phyloP scores from a whole-genome alignment of 2,888 invertebrate genomes.

The Seira ritae region DNA sequence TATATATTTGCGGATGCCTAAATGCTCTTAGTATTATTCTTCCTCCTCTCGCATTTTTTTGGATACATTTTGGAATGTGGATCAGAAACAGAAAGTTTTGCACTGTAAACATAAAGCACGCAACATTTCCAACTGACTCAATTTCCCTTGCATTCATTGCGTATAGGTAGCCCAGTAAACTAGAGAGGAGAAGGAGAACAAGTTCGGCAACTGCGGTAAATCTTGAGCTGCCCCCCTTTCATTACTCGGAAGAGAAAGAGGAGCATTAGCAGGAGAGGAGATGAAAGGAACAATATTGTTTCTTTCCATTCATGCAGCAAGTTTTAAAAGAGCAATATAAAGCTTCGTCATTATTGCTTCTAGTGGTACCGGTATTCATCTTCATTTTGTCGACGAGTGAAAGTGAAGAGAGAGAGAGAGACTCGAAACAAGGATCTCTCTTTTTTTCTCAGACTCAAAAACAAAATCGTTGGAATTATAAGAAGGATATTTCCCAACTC shows the following conservation, averaged over 20 bases:
- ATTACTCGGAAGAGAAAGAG: neutral
- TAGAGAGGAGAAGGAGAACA: neutral
- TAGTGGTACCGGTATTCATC: constrained; percentile 56
- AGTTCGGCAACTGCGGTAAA: neutral
- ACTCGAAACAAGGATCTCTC: neutral
- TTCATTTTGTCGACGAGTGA: constrained; percentile 44
- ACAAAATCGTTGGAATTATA: neutral
- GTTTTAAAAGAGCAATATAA: constrained; percentile 11
- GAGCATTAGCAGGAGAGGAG: neutral
- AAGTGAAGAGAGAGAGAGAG: neutral
- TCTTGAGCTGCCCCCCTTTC: constrained; percentile 3
- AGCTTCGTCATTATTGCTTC: constrained; percentile 34
- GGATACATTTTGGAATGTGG: neutral
- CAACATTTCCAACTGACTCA: constrained; percentile 43
- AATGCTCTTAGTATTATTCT: neutral
- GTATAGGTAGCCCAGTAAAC: neutral
- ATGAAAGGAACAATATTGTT: constrained; percentile 7
- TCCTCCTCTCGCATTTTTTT: no score
- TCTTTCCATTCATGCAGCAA: constrained; percentile 11
- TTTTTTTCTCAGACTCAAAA: neutral
- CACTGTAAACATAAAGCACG: neutral
- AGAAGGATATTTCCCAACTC: neutral
- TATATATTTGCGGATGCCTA: neutral
- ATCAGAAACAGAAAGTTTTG: neutral
- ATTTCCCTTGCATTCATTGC: constrained; percentile 27